phyloP scores from a whole-genome alignment of 1,140 invertebrate species.

The Lepidurus packardi region DNA sequence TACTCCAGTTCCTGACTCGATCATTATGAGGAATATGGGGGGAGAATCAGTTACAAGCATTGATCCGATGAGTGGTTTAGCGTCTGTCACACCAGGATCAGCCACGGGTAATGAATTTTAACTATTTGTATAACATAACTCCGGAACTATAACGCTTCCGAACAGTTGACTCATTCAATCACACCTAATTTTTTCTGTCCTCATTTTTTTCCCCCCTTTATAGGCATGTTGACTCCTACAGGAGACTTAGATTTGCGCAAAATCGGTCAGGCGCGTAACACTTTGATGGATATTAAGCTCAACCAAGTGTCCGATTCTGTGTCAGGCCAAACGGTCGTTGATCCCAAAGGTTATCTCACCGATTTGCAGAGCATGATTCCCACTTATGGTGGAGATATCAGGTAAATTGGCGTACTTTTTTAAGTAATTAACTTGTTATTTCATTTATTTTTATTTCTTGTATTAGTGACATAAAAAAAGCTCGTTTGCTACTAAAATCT shows the following conservation, averaged over 20 bases:
- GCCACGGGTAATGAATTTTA: slow-evolving; percentile 19
- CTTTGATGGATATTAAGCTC: slow-evolving; percentile 98
- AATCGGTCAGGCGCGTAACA: slow-evolving; percentile 98
- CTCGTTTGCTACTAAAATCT: slow-evolving; percentile 89
- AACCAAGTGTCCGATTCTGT: slow-evolving; percentile 98
- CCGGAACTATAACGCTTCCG: not conserved
- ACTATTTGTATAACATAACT: not conserved
- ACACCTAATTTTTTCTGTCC: not conserved
- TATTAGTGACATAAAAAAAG: slow-evolving; percentile 92
- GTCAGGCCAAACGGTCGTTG: slow-evolving; percentile 96
- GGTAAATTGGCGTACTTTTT: slow-evolving; percentile 48
- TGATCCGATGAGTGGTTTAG: slow-evolving; percentile 75
- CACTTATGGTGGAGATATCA: slow-evolving; percentile 95
- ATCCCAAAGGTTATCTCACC: slow-evolving; percentile 98
- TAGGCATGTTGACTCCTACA: slow-evolving; percentile 62
- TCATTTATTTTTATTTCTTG: slow-evolving; percentile 29
- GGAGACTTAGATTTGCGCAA: slow-evolving; percentile 96
- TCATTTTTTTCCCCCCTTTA: slow-evolving; percentile 4
- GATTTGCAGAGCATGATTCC: slow-evolving; percentile 99
- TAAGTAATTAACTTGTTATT: not conserved
- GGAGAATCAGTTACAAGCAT: slow-evolving; percentile 73
- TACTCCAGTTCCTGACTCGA: slow-evolving; percentile 93
- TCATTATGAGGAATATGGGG: slow-evolving; percentile 82
- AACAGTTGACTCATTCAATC: not conserved
- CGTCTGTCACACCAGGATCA: slow-evolving; percentile 66